Percentiles rank a stretch among this genome's conserved stretches.
Conservation (phyloP, 1,140 invertebrate genomes). For the Tetramorium parvispinum region DNA sequence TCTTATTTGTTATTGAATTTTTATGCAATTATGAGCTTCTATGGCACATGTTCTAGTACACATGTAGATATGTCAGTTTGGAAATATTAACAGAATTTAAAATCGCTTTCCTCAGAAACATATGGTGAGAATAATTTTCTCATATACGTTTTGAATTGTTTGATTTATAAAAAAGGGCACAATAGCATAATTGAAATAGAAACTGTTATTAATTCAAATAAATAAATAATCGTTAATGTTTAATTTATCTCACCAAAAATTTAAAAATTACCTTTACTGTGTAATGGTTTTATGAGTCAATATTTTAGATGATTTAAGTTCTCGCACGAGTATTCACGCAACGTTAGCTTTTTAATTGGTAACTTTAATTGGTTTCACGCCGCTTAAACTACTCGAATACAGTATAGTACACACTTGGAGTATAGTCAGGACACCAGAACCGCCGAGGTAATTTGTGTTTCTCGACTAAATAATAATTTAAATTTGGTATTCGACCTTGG, state of each 20-base stretch:
- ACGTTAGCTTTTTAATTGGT: slow-evolving; percentile 31
- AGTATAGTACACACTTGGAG: neutral
- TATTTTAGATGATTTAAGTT: neutral
- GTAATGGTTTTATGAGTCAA: neutral
- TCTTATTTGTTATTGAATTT: slow-evolving; percentile 25
- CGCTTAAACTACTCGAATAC: neutral
- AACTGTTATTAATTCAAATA: neutral
- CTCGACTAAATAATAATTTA: slow-evolving; percentile 66
- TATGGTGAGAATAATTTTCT: neutral
- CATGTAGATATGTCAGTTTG: neutral
- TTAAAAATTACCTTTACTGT: neutral
- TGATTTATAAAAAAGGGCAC: neutral
- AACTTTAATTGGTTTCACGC: slow-evolving; percentile 14
- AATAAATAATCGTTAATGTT: neutral
- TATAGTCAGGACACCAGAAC: neutral
- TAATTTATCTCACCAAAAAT: neutral
- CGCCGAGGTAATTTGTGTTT: slow-evolving; percentile 56
- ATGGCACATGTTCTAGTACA: neutral
- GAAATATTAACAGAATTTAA: neutral
- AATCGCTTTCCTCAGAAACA: neutral
- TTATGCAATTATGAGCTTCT: neutral
- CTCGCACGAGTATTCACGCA: neutral
- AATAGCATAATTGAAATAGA: neutral
- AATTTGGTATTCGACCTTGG: slow-evolving; percentile 53
- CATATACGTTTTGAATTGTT: neutral